Conservation (phyloP, 1,140 invertebrate genomes). For the Sinella curviseta region DNA sequence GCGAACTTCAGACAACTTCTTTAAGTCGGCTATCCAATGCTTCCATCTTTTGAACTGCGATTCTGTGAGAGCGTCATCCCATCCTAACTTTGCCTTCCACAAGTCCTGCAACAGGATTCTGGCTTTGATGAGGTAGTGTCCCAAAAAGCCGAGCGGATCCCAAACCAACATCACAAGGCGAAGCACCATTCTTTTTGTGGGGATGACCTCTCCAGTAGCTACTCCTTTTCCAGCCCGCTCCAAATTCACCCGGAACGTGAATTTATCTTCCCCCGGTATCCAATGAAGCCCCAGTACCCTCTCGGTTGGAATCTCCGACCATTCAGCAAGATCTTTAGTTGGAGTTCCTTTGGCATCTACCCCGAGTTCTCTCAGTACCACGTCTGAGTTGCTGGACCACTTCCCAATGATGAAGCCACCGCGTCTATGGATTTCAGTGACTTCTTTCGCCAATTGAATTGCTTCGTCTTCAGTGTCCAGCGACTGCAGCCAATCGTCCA, state of each 20-base stretch:
- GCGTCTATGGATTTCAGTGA: background rate
- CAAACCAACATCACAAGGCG: constrained; percentile 35
- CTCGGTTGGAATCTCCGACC: background rate
- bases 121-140: constrained; percentile 16
- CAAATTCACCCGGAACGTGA: constrained; percentile 27
- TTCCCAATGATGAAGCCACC: constrained; percentile 40
- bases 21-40: constrained; percentile 14
- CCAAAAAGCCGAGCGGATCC: constrained; percentile 47
- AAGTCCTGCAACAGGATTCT: constrained; percentile 41
- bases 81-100: constrained; percentile 32
- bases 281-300: constrained; percentile 29
- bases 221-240: background rate
- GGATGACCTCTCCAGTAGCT: background rate
- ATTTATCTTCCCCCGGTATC: constrained; percentile 16
- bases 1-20: background rate
- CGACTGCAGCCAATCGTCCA: constrained; percentile 43
- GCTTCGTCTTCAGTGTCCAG: constrained; percentile 38
- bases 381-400: constrained; percentile 32
- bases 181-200: constrained; percentile 37
- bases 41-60: background rate
- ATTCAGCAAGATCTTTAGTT: background rate
- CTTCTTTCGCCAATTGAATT: background rate
- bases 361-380: background rate
- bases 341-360: background rate
- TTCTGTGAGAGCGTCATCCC: constrained; percentile 37